Percentiles rank a stretch among this genome's conserved stretches.
Conservation (phyloP, 2,113 vertebrate genomes). For the Ranitomeya imitator region DNA sequence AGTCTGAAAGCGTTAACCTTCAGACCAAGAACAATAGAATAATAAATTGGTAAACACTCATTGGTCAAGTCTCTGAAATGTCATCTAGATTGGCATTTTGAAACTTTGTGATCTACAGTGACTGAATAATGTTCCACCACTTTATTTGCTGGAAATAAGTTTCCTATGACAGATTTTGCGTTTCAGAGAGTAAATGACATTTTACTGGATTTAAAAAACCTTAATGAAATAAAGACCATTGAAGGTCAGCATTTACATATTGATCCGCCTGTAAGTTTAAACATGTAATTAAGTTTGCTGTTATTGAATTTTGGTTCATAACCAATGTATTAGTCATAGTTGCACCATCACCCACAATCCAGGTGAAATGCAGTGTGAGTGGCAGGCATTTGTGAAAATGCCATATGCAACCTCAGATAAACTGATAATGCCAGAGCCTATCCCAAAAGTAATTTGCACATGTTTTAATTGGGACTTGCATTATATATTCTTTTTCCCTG, state of each 20-base stretch:
- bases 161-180: conserved; percentile 30
- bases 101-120: conserved; percentile 1
- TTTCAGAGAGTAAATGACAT: conserved; percentile 40
- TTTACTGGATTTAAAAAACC: conserved; percentile 76
- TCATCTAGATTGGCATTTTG: conserved; percentile 23
- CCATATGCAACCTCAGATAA: conserved; percentile 59
- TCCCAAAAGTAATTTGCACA: conserved; percentile 30
- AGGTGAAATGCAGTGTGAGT: conserved; percentile 64
- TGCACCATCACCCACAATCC: conserved; percentile 69
- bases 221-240: conserved; percentile 73
- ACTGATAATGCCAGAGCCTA: conserved; percentile 52
- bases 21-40: too few species aligned
- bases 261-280: conserved; percentile 81
- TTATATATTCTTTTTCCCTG: background rate
- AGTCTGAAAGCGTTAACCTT: too few species aligned
- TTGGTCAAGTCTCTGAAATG: background rate
- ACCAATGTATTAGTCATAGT: conserved; percentile 77
- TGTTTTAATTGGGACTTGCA: conserved; percentile 34
- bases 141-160: conserved; percentile 22
- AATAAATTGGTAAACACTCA: background rate
- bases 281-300: conserved; percentile 80
- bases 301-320: conserved; percentile 79
- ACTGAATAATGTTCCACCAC: conserved; percentile 26
- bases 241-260: conserved; percentile 86
- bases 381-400: conserved; percentile 64